Base-by-base conservation (phyloP, 2,797 vertebrate species). In the Kryptopterus vitreolus region DNA sequence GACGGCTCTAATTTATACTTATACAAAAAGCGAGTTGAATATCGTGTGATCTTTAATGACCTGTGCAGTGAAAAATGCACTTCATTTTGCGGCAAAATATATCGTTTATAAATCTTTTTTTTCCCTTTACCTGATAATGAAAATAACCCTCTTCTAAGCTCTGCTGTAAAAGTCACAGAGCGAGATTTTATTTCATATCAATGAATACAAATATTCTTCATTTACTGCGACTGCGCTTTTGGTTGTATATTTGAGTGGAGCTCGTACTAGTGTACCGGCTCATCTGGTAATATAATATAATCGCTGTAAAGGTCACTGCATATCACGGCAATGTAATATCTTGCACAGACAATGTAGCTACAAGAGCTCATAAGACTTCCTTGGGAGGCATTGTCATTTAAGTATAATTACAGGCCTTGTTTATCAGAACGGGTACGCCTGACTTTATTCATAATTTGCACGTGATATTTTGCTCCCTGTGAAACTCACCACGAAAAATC, bases 381-480 rank as follows among this genome's bases (percentile, higher is more conserved):
- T 3, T 66, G 10, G n/a, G 5, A 43, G 11, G 4, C 43, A 43
- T 20, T 43, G 22, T 43, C n/a, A 66, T 66, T 66, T 66, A 46
- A n/a, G 38, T 66, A n/a, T n/a, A 66, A 66, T 43, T 66, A 66
- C 33, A 43, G 35, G n/a, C 62, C 33, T 65, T 11, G 22, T 65
- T 65, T n/a, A 66, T 43, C 35, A 66, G 13, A 22, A 7, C 43
- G 22, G 22, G 43, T 61, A 61, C 29, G 31, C 59, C 20, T 7
- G 24, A 22, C 29, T 18, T 2, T 43, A 38, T 38, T 65, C 10
- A 35, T 65, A n/a, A 61, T 61, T 43, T 43, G 38, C 38, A 43
- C 38, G 9, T 9, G 38, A 38, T 43, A 43, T 43, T n/a, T 9
- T 0, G 38, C 38, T 43, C 7, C 10, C 38, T 10, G 2, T 10